A percentile compares a stretch with the other conserved stretches of the same genome.
Evolutionary conservation across 2,113 vertebrate species (phyloP).

Genomic region (Protomyctophum bolini): DNA sequence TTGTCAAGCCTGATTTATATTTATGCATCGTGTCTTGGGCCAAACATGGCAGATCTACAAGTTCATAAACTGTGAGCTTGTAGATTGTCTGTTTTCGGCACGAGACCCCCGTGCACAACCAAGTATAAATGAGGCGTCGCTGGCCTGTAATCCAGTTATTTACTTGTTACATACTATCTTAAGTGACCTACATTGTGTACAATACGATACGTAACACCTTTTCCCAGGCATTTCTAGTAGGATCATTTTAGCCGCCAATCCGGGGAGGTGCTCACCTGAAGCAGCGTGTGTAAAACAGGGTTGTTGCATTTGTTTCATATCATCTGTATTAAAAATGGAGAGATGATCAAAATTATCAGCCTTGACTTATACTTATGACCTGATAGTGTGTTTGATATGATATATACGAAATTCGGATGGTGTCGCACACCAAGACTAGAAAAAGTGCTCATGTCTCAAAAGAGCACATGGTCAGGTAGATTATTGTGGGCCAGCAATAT

Average conservation of each 20-base stretch:
- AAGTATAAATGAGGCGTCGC: constrained; percentile 37
- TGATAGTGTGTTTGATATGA: constrained; percentile 6
- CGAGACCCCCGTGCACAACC: too few relatives aligned
- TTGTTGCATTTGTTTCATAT: constrained; percentile 83
- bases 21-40: too few relatives aligned
- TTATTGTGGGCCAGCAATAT: too few relatives aligned
- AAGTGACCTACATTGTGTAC: constrained; percentile 79
- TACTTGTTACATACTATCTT: constrained; percentile 77
- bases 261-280: constrained; percentile 64
- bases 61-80: too few relatives aligned
- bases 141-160: constrained; percentile 71
- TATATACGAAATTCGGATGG: not conserved
- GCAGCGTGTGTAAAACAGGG: constrained; percentile 78
- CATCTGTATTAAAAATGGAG: constrained; percentile 83
- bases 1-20: not conserved
- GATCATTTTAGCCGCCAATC: constrained; percentile 72
- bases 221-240: constrained; percentile 73
- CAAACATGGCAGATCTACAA: too few relatives aligned
- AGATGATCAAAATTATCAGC: constrained; percentile 72
- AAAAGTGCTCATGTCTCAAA: too few relatives aligned
- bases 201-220: constrained; percentile 70
- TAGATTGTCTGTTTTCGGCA: too few relatives aligned
- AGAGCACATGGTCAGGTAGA: too few relatives aligned
- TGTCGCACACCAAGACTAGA: too few relatives aligned
- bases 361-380: constrained; percentile 66